phyloP scores from a whole-genome alignment of 1,140 invertebrate species.

The Phthorimaea operculella region DNA sequence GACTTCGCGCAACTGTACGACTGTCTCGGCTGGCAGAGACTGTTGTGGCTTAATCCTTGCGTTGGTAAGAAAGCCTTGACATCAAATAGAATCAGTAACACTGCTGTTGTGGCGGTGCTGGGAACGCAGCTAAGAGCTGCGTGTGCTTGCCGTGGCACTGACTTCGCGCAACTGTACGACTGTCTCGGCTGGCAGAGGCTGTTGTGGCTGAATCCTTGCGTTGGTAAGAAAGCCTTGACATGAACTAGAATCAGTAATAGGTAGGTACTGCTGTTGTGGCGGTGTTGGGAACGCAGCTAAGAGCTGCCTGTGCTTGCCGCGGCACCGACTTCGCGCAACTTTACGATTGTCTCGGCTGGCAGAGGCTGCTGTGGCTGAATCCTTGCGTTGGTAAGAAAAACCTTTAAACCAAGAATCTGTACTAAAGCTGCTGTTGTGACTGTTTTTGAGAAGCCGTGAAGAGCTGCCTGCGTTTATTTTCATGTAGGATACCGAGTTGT shows the following conservation, averaged over 20 bases:
- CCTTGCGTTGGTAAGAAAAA: conserved; percentile 91
- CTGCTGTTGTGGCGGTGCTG: conserved; percentile 85
- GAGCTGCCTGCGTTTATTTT: conserved; percentile 86
- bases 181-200: conserved; percentile 90
- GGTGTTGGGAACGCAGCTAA: conserved; percentile 85
- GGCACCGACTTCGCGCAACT: conserved; percentile 83
- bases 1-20: conserved; percentile 85
- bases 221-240: conserved; percentile 74
- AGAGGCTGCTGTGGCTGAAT: conserved; percentile 90
- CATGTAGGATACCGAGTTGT: too few relatives aligned
- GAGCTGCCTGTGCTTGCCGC: conserved; percentile 83
- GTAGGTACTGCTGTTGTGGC: conserved; percentile 77
- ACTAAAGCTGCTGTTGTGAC: conserved; percentile 78
- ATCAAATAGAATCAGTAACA: background rate
- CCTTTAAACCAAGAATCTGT: background rate
- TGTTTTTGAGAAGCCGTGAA: conserved; percentile 85
- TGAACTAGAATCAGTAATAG: background rate
- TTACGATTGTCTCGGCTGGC: conserved; percentile 90
- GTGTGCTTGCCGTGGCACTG: conserved; percentile 86
- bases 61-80: conserved; percentile 84
- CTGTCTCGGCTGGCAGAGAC: conserved; percentile 87
- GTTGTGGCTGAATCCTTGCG: conserved; percentile 92
- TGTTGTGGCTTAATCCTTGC: conserved; percentile 93
- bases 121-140: conserved; percentile 85
- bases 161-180: conserved; percentile 83